Base-by-base conservation (phyloP, 2,888 invertebrate genomes). In the Zaprionus lineosus region DNA sequence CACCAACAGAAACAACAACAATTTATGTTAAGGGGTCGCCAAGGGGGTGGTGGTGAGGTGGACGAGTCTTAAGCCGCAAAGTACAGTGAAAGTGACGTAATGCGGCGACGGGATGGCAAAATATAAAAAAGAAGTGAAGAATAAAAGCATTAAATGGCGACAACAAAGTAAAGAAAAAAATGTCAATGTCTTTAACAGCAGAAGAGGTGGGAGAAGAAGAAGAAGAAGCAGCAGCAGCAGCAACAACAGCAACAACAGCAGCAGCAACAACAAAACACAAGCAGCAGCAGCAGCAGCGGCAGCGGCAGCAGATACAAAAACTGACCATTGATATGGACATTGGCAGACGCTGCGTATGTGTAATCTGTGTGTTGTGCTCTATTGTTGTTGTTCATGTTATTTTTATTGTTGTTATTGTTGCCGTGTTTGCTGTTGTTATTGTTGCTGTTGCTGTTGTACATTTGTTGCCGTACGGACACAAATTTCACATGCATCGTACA, bases 81-180 rank as follows among this genome's bases (percentile, higher is more conserved):
- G 78, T 74, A 66, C 55, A 70, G 70, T 70, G 73, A 79, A 82
- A 78, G 75, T 81, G 83, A 78, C 83, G 70, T 78, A 83, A 81
- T 78, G 60, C 60, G 57, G 46, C 48, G 26, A 33, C 41, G 41
- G 52, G 24, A 15, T 53, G 31, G 43, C 33, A 58, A 63, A 56
- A 53, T 31, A 11, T 31, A 33, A 26, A 31, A 19, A 36, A 51
- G 51, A 65, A 57, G 53, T 34, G 16, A 39, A 34, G 62, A 60
- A 77, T 61, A 62, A 82, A 71, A 59, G 58, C 72, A 61, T 71
- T 71, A 78, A 78, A 52, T 48, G 58, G 47, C 60, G 58, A 55
- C 71, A 63, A 70, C 68, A 83, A 71, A 67, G 66, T 60, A 55
- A 50, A 65, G 41, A 34, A 52, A 63, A 60, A 73, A 58, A 53